Conservation (phyloP, 2,113 vertebrate genomes). For the Bubalus kerabau region DNA sequence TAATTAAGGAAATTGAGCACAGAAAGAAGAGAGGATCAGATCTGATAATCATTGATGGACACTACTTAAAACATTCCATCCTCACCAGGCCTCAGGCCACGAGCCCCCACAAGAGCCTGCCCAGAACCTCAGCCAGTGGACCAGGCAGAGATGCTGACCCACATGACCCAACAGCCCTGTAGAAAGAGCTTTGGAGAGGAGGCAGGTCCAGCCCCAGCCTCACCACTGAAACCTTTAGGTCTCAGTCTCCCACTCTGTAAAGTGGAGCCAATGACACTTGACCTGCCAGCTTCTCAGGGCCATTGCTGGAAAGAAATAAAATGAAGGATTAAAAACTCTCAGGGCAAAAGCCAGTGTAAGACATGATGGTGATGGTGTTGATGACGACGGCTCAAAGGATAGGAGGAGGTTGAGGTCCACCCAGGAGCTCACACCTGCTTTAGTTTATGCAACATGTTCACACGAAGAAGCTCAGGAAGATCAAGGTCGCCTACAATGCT, state of each 20-base stretch:
- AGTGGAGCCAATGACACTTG: not conserved
- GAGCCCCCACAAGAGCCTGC: not conserved
- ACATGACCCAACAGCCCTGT: not conserved
- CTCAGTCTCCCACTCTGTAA: not conserved
- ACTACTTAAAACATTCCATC: not conserved
- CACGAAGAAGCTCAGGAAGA: no score
- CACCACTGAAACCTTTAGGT: not conserved
- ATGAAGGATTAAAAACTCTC: not conserved
- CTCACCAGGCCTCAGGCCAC: not conserved
- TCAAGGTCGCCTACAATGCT: rapidly evolving
- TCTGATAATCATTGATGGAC: rapidly evolving
- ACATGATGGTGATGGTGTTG: not conserved
- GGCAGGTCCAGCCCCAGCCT: not conserved
- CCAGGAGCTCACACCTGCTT: not conserved
- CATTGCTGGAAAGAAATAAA: not conserved
- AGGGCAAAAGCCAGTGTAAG: not conserved
- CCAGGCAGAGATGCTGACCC: rapidly evolving
- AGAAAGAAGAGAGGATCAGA: not conserved
- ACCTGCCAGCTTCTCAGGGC: not conserved
- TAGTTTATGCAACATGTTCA: rapidly evolving
- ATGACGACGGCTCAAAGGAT: not conserved
- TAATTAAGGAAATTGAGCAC: not conserved
- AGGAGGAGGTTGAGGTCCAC: not conserved
- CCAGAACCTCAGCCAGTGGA: not conserved
- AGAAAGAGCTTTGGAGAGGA: not conserved